Evolutionary conservation across 2,113 vertebrate species (phyloP).

Genomic region (Ptilorrhoa leucosticta): DNA sequence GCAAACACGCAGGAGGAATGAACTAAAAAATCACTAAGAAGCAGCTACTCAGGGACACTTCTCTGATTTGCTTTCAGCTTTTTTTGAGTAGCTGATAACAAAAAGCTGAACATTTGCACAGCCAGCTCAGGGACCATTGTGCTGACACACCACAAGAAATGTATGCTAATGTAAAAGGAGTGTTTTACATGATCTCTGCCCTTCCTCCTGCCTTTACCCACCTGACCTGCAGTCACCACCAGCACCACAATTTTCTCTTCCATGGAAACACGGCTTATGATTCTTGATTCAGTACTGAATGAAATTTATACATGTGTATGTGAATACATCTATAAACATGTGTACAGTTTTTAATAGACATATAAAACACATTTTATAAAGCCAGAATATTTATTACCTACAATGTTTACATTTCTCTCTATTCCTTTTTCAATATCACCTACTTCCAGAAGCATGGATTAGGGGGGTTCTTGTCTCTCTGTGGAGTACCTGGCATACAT

Average conservation of each 20-base stretch:
- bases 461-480: neutral
- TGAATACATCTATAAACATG: neutral
- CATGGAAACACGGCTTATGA: neutral
- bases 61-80: neutral
- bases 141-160: neutral
- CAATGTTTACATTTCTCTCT: neutral
- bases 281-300: neutral
- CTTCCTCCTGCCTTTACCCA: neutral
- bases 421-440: neutral
- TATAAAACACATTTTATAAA: neutral
- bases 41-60: neutral
- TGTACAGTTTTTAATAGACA: neutral
- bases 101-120: neutral
- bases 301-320: neutral
- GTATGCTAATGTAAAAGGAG: neutral
- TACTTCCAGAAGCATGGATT: neutral
- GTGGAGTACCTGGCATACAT: neutral
- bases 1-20: neutral
- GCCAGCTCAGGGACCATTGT: neutral
- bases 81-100: neutral
- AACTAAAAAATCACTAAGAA: constrained; percentile 6
- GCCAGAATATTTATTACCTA: neutral
- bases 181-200: neutral
- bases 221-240: neutral
- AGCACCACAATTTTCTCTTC: neutral